Conservation (phyloP, 2,797 vertebrate genomes). For the Brotula barbata region DNA sequence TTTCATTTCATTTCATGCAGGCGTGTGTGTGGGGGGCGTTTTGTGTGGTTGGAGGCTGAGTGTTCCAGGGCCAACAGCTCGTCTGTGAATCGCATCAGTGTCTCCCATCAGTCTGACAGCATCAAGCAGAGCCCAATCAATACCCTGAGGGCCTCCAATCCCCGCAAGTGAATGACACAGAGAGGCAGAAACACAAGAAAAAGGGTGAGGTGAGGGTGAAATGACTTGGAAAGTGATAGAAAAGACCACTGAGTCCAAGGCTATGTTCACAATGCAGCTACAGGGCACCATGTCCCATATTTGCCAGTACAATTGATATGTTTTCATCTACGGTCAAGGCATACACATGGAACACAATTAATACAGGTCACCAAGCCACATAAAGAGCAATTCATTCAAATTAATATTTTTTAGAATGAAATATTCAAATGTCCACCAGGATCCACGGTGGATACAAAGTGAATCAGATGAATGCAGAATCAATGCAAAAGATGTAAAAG, state of each 20-base stretch:
- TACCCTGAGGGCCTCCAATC: slow-evolving; percentile 60
- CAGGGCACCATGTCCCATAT: slow-evolving; percentile 17
- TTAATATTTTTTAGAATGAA: too few species aligned
- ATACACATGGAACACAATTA: too few species aligned
- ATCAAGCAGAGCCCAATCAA: slow-evolving; percentile 69
- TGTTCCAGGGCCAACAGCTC: slow-evolving; percentile 51
- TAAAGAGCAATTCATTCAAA: too few species aligned
- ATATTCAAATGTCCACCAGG: too few species aligned
- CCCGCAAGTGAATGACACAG: slow-evolving; percentile 47
- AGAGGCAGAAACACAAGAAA: slow-evolving; percentile 52
- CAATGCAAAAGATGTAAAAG: too few species aligned
- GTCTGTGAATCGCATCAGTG: slow-evolving; percentile 73
- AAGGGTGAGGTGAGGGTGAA: slow-evolving; percentile 45
- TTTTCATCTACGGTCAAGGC: too few species aligned
- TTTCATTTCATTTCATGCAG: background rate
- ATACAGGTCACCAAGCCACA: too few species aligned
- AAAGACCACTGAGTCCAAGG: slow-evolving; percentile 15
- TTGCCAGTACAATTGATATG: background rate
- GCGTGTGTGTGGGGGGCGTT: slow-evolving; percentile 9
- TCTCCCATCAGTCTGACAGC: slow-evolving; percentile 71
- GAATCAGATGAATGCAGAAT: too few species aligned
- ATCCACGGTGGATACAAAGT: too few species aligned
- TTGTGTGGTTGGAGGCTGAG: slow-evolving; percentile 44
- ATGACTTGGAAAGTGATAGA: slow-evolving; percentile 43
- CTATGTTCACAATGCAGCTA: slow-evolving; percentile 28